Base-by-base conservation (phyloP, 1,140 invertebrate species). In the Calycopis cecrops region DNA sequence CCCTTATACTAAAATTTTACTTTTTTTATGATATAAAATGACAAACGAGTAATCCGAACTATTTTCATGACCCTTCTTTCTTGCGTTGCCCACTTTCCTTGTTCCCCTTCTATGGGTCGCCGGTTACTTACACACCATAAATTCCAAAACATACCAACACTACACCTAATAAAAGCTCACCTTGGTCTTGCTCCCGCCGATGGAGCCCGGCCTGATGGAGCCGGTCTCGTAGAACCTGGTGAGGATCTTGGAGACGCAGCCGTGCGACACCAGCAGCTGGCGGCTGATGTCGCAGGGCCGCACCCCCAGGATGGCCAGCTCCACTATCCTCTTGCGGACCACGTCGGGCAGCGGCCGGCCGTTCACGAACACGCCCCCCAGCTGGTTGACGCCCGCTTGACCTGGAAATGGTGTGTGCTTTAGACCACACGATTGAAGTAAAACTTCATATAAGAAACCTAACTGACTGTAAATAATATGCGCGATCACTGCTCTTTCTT, bases 291-390 rank as follows among this genome's bases (percentile, higher is more conserved):
- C 97, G 83, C 97, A 99, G 9, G 97, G 97, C 53, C 97, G 89
- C 0, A 98, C 96, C 6, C 95, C 95, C 76, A 97, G 91, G 55
- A 98, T 88, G 12, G 97, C 97, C 70, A 99, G 88, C 76, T 99
- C 96, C 0, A 99, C 97, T 67, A 99, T 99, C 59, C 96, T 91
- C 60, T 96, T 93, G 49, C 97, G 90, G n/a, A 98, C 96, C 69
- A 95, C 96, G 79, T 98, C 96, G 12, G 97, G 97, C 35, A 99
- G 88, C 1, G 97, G 97, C 6, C 97, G 90, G 0, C 97, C 97
- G 80, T 99, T 99, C 3, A 99, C 97, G 80, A 99, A 99, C 34
- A 98, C 96, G 33, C 97, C 97, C 35, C 97, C 97, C 66, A 98
- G 87, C 89, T 99, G 97, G 89, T 99, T 99, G 11, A 99, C 96